These are phyloP conservation scores for Drosophila pseudoananassae DNA, from an alignment of 1,140 invertebrate genomes.

Conservation along the genomic window DNA sequence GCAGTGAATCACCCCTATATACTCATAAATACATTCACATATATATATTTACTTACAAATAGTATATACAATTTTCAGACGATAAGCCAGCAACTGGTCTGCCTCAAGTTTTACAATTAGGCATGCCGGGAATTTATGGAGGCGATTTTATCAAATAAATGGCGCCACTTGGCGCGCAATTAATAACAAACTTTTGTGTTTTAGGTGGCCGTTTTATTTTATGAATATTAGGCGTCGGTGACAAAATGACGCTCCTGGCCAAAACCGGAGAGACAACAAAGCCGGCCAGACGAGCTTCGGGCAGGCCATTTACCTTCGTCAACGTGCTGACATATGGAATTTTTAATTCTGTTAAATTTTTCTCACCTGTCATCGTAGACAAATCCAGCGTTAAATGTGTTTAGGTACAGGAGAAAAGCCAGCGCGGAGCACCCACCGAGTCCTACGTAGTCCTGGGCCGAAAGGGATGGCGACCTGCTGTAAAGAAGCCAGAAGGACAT, in stretches of 20 bases:
- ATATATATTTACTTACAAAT: neutral
- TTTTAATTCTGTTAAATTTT: conserved; percentile 80
- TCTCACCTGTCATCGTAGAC: conserved; percentile 95
- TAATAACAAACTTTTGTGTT: conserved; percentile 73
- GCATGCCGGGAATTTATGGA: conserved; percentile 70
- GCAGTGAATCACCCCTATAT: conserved; percentile 29
- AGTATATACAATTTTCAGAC: conserved; percentile 31
- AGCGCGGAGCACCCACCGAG: conserved; percentile 88
- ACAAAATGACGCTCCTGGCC: conserved; percentile 56
- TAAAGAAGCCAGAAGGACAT: conserved; percentile 26
- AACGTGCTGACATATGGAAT: conserved; percentile 83
- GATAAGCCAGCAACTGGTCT: conserved; percentile 59
- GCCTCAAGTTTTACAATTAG: conserved; percentile 77
- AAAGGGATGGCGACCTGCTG: conserved; percentile 37
- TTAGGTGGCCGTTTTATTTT: conserved; percentile 24
- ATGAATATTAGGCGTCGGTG: conserved; percentile 10
- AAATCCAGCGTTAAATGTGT: conserved; percentile 95
- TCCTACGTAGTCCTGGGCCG: conserved; percentile 89
- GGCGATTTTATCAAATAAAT: conserved; percentile 80
- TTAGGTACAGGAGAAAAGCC: conserved; percentile 93
- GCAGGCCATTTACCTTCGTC: conserved; percentile 73
- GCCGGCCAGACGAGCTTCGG: conserved; percentile 1
- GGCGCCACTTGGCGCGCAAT: conserved; percentile 77
- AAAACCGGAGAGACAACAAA: neutral
- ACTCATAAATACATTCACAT: conserved; percentile 11